These are phyloP conservation scores for Coptotermes formosanus DNA, from an alignment of 1,140 invertebrate species.

Conservation along the genomic window DNA sequence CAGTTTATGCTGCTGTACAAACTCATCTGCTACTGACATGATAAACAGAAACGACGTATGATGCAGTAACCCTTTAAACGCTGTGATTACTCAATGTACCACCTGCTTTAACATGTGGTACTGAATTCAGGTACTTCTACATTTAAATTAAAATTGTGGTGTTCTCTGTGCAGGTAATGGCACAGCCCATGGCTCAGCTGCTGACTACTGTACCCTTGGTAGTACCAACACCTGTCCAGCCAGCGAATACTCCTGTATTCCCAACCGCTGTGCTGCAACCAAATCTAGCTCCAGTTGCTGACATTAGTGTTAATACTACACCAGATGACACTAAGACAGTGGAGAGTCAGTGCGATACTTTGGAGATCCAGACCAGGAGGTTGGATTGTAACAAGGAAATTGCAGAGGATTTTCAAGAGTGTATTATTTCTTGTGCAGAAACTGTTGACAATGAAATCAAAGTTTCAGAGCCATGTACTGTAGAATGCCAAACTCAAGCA, in stretches of 20 bases:
- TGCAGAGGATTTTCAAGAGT: background rate
- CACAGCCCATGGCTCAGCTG: background rate
- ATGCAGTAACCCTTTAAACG: no score
- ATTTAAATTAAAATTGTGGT: background rate
- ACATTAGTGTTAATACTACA: conserved; percentile 21
- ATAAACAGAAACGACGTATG: no score
- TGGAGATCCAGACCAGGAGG: background rate
- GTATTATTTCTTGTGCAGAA: background rate
- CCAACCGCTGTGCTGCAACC: conserved; percentile 19
- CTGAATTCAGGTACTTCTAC: no score
- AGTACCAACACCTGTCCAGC: conserved; percentile 29
- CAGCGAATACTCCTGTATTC: conserved; percentile 28
- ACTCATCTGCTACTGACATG: no score
- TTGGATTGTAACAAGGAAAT: background rate
- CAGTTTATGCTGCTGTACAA: no score
- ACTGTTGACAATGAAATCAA: background rate
- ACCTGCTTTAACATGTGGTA: no score
- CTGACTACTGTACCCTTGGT: conserved; percentile 20
- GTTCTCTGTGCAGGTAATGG: background rate
- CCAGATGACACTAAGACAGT: background rate
- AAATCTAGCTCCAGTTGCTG: background rate
- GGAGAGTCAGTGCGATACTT: background rate
- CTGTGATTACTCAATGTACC: no score
- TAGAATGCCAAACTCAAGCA: background rate
- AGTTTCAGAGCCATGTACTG: background rate